Evolutionary conservation across 2,888 invertebrate genomes (phyloP).

Genomic region (Myopa testacea): DNA sequence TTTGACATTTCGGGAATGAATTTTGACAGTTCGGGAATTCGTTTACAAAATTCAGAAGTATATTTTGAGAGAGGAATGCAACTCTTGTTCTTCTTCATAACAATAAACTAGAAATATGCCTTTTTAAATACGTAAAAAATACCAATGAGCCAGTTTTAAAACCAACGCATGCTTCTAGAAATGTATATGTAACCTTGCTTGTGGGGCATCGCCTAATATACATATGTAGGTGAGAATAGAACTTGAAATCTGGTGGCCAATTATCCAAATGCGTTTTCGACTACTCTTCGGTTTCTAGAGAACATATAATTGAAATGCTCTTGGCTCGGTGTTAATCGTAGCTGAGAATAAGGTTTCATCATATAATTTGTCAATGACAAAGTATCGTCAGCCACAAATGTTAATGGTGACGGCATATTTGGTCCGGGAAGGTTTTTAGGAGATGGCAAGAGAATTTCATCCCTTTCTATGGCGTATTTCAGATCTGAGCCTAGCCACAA

Average conservation of each 20-base stretch:
- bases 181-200: too few species aligned
- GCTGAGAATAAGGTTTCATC: neutral
- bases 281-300: conserved; percentile 35
- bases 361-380: neutral
- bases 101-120: too few species aligned
- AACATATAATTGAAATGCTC: conserved; percentile 34
- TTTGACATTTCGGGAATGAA: too few species aligned
- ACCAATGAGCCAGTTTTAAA: too few species aligned
- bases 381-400: neutral
- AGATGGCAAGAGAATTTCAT: neutral
- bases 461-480: conserved; percentile 14
- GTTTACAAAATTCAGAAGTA: too few species aligned
- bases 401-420: neutral
- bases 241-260: conserved; percentile 36
- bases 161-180: too few species aligned
- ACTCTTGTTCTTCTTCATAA: too few species aligned
- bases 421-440: neutral
- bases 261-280: conserved; percentile 42
- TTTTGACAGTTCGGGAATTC: too few species aligned
- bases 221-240: neutral
- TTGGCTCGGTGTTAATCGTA: neutral
- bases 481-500: conserved; percentile 34
- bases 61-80: too few species aligned
- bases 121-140: too few species aligned
- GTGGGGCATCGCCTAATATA: neutral